Evolutionary conservation across 2,113 vertebrate genomes (phyloP), one percentile per base, ranked within the genome.

Genomic region (Chaenogobius annularis): DNA sequence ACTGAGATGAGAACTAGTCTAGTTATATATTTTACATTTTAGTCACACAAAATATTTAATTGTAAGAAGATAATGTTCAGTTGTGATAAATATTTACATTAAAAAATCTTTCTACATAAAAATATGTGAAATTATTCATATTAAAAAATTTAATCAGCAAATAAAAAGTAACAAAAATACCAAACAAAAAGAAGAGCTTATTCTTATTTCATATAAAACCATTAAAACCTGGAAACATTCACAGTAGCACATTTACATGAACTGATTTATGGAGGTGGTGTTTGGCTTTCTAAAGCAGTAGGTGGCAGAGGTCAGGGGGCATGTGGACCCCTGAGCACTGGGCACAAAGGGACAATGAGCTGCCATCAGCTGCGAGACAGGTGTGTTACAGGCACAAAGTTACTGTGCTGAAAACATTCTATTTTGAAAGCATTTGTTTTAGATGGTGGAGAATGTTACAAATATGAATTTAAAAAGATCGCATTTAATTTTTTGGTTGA

Each of bases 341-440:
- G 64, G 61, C 63, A 47, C 67, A 80, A 37, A 72, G 70, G 35
- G 68, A 84, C 77, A 80, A 83, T 79, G 84, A 83, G 46, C 26
- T 77, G 68, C 64, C 67, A 82, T 89, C 82, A 86, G 80, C 79
- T 89, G 84, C 26, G 68, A 66, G 68, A 89, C 88, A 91, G 87
- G 81, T 90, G 88, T 22, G 54, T 31, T 9, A 43, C 62, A 17
- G 23, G 58, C 26, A 7, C 26, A 17, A 26, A 35, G 2, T 40
- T 40, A 63, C 19, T 63, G 61, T 63, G 7, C 61, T 63, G 19
- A 63, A 3, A 62, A 62, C 22, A 58, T 26, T 19, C 15, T 1
- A 54, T 54, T 52, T 17, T 50, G 6, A 50, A 46, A 46, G 44
- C 10, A 40, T 40, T 40, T 9, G 10, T 46, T 46, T 46, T 10